These are phyloP conservation scores for Coccyzus lansbergi DNA, from an alignment of 2,797 vertebrate genomes.

Conservation along the genomic window DNA sequence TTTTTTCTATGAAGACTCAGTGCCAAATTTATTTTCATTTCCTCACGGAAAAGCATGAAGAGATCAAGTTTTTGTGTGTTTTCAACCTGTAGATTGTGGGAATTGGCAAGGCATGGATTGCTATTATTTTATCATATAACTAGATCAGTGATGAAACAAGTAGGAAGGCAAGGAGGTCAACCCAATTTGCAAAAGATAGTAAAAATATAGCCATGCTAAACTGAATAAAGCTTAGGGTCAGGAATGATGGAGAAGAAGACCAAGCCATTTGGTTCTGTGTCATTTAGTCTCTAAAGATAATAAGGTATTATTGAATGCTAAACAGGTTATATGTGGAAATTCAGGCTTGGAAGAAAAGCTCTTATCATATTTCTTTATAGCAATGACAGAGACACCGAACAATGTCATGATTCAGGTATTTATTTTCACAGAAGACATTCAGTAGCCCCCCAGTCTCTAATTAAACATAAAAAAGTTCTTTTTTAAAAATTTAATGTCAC, in stretches of 20 bases:
- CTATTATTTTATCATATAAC: not conserved
- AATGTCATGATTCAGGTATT: not conserved
- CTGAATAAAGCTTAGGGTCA: not conserved
- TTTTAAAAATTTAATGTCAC: not conserved
- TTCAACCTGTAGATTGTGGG: not conserved
- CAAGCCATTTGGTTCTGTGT: slow-evolving; percentile 11
- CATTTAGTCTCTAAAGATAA: slow-evolving; percentile 31
- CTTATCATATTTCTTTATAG: not conserved
- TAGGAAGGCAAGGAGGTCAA: not conserved
- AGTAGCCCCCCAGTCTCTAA: not conserved
- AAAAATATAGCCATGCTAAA: not conserved
- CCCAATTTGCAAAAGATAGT: not conserved
- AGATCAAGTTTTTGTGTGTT: not conserved
- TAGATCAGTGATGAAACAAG: not conserved
- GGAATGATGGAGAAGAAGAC: not conserved
- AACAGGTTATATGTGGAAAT: not conserved
- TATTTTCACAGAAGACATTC: not conserved
- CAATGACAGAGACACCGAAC: not conserved
- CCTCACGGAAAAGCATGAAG: not conserved
- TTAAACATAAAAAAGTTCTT: not conserved
- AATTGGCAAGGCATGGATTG: not conserved
- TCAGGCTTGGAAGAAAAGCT: not conserved
- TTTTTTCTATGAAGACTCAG: not conserved
- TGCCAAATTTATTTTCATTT: not conserved
- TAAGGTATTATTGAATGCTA: not conserved